Evolutionary conservation across 2,888 invertebrate species (phyloP).

Genomic region (Autographa gamma): DNA sequence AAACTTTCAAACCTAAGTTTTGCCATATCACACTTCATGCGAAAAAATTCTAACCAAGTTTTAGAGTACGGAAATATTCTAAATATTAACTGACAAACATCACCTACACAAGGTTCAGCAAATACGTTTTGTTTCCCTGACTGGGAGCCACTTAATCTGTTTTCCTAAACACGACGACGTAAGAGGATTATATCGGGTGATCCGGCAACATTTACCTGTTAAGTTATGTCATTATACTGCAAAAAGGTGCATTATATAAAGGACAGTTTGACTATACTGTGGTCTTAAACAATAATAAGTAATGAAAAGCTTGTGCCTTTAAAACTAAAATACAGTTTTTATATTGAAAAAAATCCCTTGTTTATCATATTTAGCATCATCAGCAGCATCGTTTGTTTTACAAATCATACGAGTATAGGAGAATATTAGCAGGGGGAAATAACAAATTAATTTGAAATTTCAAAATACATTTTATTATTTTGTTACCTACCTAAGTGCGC

Average conservation of each 20-base stretch:
- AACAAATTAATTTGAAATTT: too few relatives aligned
- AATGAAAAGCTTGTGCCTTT: background rate
- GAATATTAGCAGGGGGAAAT: too few relatives aligned
- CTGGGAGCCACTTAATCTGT: constrained; percentile 18
- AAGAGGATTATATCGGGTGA: constrained; percentile 40
- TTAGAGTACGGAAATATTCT: background rate
- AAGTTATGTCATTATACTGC: constrained; percentile 13
- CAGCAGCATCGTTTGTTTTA: too few relatives aligned
- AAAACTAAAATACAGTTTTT: background rate
- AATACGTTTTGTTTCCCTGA: constrained; percentile 15
- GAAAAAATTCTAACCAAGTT: background rate
- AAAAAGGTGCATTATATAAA: constrained; percentile 11
- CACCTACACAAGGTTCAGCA: background rate
- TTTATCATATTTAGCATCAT: too few relatives aligned
- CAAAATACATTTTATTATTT: too few relatives aligned
- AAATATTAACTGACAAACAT: background rate
- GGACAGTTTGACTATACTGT: constrained; percentile 1
- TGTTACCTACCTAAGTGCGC: too few relatives aligned
- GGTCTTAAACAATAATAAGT: background rate
- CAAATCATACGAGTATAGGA: background rate
- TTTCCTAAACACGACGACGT: constrained; percentile 8
- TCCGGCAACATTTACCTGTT: constrained; percentile 15
- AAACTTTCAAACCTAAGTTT: too few relatives aligned
- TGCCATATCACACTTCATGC: too few relatives aligned
- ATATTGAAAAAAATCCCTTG: background rate